Evolutionary conservation across 2,113 vertebrate species (phyloP).

Genomic region (Maccullochella peelii): DNA sequence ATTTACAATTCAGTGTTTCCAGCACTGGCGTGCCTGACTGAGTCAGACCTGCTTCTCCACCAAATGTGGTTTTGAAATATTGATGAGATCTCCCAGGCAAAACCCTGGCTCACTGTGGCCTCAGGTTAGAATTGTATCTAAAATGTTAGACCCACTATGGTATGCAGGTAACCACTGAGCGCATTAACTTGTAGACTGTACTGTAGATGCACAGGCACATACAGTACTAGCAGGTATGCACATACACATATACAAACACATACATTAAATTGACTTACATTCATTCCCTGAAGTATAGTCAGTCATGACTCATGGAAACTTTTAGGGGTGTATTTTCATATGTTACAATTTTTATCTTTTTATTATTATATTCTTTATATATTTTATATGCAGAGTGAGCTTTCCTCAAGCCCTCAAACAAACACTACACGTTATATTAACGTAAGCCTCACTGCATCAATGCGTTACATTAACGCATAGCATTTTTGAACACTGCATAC

Average conservation of each 20-base stretch:
- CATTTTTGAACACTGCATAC: too few species aligned
- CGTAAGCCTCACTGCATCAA: too few species aligned
- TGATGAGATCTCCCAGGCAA: constrained; percentile 54
- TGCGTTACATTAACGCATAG: too few species aligned
- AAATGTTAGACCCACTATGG: neutral
- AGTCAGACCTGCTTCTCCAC: constrained; percentile 46
- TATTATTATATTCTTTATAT: neutral
- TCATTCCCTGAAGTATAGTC: neutral
- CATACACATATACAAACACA: neutral
- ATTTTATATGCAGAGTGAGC: neutral
- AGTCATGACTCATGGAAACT: neutral
- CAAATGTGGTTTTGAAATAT: constrained; percentile 64
- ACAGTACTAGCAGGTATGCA: neutral
- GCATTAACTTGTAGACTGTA: neutral
- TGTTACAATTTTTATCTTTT: too few species aligned
- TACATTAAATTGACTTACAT: neutral
- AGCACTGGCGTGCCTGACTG: constrained; percentile 2
- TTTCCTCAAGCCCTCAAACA: neutral
- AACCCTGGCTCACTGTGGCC: constrained; percentile 29
- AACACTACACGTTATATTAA: too few species aligned
- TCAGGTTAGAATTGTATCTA: constrained; percentile 20
- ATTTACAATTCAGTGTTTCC: constrained; percentile 41
- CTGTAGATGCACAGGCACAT: neutral
- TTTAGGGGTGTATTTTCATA: neutral
- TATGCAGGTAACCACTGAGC: neutral